Evolutionary conservation across 2,888 invertebrate species (phyloP), one percentile per base, ranked within the genome.

Genomic region (Strigamia transsilvanica): DNA sequence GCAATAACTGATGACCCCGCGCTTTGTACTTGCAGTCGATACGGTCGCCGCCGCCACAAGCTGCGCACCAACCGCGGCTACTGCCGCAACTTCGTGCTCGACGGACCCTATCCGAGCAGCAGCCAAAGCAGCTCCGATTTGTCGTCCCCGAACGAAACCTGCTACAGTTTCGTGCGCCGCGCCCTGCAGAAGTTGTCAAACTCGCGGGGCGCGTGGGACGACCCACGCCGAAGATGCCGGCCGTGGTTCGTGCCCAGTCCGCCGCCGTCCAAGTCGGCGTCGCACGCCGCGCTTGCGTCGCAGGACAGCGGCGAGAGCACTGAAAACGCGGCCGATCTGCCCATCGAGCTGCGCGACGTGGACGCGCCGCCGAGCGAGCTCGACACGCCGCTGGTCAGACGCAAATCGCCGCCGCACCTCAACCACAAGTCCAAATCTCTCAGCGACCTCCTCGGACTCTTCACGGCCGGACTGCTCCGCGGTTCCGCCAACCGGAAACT

Each of bases 91-190:
- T 81, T 82, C 2, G 83, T 80, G 9, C 77, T 73, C 18, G 77
- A 81, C 7, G 80, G 83, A 10, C 82, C 83, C 46, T 80, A 79
- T 90, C 87, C 82, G 80, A 86, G 86, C 82, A 87, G 87, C 79
- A 88, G 88, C 0, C 93, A 93, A 23, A 94, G 95, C 85, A 95
- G 94, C 84, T 95, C 96, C 27, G 95, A 95, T 84, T 90, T 96
- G 51, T 95, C 95, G 80, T 95, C 95, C 84, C 96, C 96, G 5
- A 96, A 96, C 87, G 96, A 96, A 89, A 96, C 96, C 4, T 97
- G 97, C 87, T 97, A 97, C 88, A 96, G 96, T 86, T 97, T 97
- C 87, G 95, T 97, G 6, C 90, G 96, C 79, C 91, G 95, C 86
- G 96, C 96, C 13, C 91, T 97, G 80, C 93, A 92, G 89, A 83